Evolutionary conservation across 2,113 vertebrate genomes (phyloP), one percentile per base, ranked within the genome.

Genomic region (Thamnophis sirtalis): DNA sequence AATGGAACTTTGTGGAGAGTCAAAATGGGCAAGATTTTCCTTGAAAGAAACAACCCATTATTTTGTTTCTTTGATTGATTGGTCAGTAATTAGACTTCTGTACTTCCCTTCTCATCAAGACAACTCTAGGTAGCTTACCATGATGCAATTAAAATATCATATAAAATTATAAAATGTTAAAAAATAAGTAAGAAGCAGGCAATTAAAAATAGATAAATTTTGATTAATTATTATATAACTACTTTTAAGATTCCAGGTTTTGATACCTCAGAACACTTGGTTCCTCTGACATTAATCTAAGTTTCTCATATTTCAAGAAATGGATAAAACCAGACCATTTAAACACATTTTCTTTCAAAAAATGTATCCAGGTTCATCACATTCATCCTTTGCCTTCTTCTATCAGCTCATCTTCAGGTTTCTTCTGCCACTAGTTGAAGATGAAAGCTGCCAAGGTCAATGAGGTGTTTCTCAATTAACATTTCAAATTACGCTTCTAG

Each of bases 381-480:
- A 43, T 80, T 80, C 17, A 43, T 80, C 9, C 11, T 54, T 33
- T 88, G 33, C 60, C 33, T 50, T 90, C 85, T 94, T 84, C 7
- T 24, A 9, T 8, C 90, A 56, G 22, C n/a, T 89, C 88, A 90
- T 8, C 53, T 89, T 89, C 48, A 0, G 0, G 53, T 91, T 88
- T 89, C 50, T 89, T 93, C 93, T 56, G 91, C 19, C 88, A 54
- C 33, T 28, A n/a, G 60, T 92, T 87, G 38, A 56, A 96, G 73
- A 95, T 86, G 9, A 94, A 38, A 88, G 88, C 95, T 93, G 90
- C 93, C 94, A 95, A 94, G 93, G 93, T 93, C 92, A 93, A 2
- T 19, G 17, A 84, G 86, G 63, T 93, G 89, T 84, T 96, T 94
- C 93, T 84, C 96, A 97, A 97, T 97, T 97, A 97, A 96, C 96